Percentiles rank a stretch among this genome's conserved stretches.
Conservation (phyloP, 2,888 invertebrate species). For the Cactoblastis cactorum region DNA sequence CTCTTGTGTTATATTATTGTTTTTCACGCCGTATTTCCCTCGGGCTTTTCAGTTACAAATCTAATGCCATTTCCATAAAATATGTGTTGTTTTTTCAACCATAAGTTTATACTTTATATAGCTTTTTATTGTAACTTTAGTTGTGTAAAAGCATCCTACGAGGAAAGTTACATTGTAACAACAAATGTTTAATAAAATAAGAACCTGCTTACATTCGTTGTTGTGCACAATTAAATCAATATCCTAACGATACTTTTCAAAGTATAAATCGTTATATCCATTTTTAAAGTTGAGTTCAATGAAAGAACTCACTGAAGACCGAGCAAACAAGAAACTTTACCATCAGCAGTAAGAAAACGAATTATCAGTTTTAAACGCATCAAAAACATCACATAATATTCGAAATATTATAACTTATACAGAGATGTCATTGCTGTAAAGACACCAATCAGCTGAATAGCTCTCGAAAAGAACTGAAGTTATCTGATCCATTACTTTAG, state of each 20-base stretch:
- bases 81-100: not conserved
- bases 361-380: no score
- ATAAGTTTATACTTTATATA: not conserved
- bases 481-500: not conserved
- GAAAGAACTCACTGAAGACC: no score
- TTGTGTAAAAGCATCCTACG: not conserved
- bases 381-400: no score
- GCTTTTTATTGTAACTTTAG: not conserved
- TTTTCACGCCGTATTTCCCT: constrained; percentile 2
- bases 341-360: no score
- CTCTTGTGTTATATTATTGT: not conserved
- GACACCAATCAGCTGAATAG: not conserved
- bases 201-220: no score
- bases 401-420: not conserved
- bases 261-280: no score
- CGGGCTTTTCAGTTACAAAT: not conserved
- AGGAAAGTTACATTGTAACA: no score
- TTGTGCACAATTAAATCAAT: no score
- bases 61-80: not conserved
- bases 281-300: no score
- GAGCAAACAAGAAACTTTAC: no score
- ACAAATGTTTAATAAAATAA: no score
- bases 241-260: no score
- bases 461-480: not conserved
- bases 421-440: not conserved